Evolutionary conservation across 2,888 invertebrate species (phyloP).

Genomic region (Drosophila meridionalis): DNA sequence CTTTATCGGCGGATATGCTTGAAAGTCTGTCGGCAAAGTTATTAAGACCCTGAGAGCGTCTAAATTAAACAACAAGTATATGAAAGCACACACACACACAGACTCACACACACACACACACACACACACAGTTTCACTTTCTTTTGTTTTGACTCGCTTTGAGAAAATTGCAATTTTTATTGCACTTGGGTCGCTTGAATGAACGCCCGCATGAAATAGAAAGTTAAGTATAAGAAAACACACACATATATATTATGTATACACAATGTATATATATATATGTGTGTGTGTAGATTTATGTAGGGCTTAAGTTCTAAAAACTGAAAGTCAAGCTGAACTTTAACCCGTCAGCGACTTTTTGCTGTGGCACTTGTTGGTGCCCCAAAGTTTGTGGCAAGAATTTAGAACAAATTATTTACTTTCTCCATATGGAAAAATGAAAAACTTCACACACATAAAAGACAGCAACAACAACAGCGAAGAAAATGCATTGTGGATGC

Average conservation of each 20-base stretch:
- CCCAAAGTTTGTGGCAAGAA: constrained; percentile 51
- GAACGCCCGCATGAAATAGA: constrained; percentile 74
- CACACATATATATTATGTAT: background rate
- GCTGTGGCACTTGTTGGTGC: constrained; percentile 11
- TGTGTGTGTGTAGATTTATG: background rate
- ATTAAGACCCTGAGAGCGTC: constrained; percentile 42
- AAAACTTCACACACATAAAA: constrained; percentile 68
- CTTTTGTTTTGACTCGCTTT: constrained; percentile 57
- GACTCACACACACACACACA: constrained; percentile 16
- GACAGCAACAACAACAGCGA: background rate
- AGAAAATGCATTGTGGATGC: constrained; percentile 17
- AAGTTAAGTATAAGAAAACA: constrained; percentile 39
- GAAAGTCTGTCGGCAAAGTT: constrained; percentile 27
- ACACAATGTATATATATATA: background rate
- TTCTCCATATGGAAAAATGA: constrained; percentile 54
- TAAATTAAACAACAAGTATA: constrained; percentile 29
- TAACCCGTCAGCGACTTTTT: constrained; percentile 28
- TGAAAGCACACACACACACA: constrained; percentile 24
- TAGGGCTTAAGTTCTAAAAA: constrained; percentile 45
- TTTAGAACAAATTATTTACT: constrained; percentile 71
- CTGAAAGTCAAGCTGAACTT: constrained; percentile 61
- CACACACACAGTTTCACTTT: constrained; percentile 64
- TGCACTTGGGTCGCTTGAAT: constrained; percentile 57
- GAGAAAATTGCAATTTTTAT: constrained; percentile 72
- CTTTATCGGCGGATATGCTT: constrained; percentile 52